Evolutionary conservation across 37 sponge, comb jelly and placozoan genomes (phyloP), one percentile per base, ranked within the genome.

Genomic region (Aplysina aerophoba): DNA sequence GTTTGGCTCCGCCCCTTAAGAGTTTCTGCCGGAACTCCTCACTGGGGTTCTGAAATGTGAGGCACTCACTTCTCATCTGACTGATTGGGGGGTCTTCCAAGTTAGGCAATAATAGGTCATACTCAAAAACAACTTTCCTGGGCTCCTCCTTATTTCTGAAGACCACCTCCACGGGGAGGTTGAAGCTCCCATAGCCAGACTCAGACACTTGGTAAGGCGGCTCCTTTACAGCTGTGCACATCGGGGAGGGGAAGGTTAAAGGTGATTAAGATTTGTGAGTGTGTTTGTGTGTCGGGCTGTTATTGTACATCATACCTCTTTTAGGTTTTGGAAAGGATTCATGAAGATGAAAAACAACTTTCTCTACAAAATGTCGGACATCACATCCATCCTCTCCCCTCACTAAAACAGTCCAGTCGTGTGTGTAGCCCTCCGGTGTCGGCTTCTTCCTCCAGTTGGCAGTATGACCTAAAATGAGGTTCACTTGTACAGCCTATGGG

Each of bases 121-220:
- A 98, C 36, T 95, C 96, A 64, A 95, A 98, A 63, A 90, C 72
- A 16, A 96, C 95, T 59, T 88, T 93, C 61, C 90, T 91, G 0
- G 96, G 95, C 25, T 98, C 96, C 30, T 96, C 96, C 67, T 96
- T 95, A 77, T 98, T 98, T 20, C 94, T 86, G 72, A 99, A 99
- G 82, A 84, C 86, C 15, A 99, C 97, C 39, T 99, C 97, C 21
- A 97, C 87, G 0, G 89, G 88, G 4, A 99, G 77, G 55, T 90
- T 93, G 62, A 99, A 99, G 63, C 97, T 96, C 21, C 99, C 99
- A 73, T 96, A 99, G 14, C 99, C 99, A 20, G 93, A 92, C 90
- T 99, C 99, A 36, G 90, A 88, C 0, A 99, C 95, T 81, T 99
- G 94, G 61, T 88, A 99, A 16, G 99, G 99, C 34, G 99, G 99